These are phyloP conservation scores for Laupala kohalensis DNA, from an alignment of 1,140 invertebrate species.

Conservation along the genomic window DNA sequence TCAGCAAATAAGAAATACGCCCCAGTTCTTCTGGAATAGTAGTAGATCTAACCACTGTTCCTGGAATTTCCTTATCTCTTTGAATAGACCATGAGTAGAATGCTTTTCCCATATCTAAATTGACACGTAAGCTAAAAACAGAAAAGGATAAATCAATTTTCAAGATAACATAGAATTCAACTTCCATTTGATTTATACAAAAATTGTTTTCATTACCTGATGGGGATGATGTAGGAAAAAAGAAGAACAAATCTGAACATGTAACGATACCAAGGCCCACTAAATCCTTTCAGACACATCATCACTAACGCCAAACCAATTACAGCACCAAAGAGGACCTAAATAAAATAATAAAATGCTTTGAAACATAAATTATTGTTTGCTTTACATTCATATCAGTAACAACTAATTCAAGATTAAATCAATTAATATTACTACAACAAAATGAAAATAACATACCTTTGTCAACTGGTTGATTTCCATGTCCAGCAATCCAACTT, in stretches of 20 bases:
- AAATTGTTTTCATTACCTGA: conserved; percentile 46
- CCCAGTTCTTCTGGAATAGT: conserved; percentile 99
- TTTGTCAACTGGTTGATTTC: conserved; percentile 95
- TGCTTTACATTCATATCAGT: neutral
- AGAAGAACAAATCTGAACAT: conserved; percentile 92
- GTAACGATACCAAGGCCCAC: conserved; percentile 92
- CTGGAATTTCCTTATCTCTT: conserved; percentile 79
- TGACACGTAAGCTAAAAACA: conserved; percentile 81
- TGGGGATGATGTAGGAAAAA: conserved; percentile 98
- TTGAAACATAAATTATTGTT: neutral
- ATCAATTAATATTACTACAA: neutral
- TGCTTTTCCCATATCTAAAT: conserved; percentile 96
- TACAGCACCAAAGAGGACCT: conserved; percentile 85
- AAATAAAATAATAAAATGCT: conserved; percentile 10
- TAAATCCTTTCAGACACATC: conserved; percentile 91
- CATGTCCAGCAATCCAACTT: conserved; percentile 87
- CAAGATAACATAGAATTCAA: neutral
- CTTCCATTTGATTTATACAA: neutral
- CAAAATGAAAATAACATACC: conserved; percentile 25
- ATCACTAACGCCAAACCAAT: conserved; percentile 83
- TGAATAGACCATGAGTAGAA: conserved; percentile 97
- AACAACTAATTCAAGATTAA: neutral
- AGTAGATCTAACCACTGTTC: conserved; percentile 93
- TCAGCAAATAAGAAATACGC: conserved; percentile 85
- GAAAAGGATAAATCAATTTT: conserved; percentile 9